Base-by-base conservation (phyloP, 2,888 invertebrate genomes). In the Hydroisotoma schaefferi region DNA sequence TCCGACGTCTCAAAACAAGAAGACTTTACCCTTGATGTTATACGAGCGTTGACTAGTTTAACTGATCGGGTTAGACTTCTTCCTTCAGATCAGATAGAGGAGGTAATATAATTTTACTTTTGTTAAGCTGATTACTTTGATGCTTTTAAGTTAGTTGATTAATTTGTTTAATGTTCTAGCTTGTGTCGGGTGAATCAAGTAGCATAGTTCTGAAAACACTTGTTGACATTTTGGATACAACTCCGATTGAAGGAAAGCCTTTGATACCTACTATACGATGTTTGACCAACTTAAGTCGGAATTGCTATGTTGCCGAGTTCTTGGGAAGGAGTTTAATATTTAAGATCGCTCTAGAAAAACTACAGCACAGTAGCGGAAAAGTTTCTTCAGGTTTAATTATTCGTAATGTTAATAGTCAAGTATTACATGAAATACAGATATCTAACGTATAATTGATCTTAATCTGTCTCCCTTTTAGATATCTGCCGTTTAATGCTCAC, bases 11-110 rank as follows among this genome's bases (percentile, higher is more conserved):
- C 48, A 1, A 29, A 48, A 12, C 43, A 61, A 20, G 59, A 56
- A n/a, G 61, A 63, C 2, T 48, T 63, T 22, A 49, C 48, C 8
- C 28, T 63, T 1, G 63, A 67, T 28, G 54, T 67, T 48, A 25
- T 67, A 1, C 33, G 62, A 48, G 57, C 60, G 12, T 28, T 67
- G 40, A 57, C 57, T 2, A 53, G 51, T n/a, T 49, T 67, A 6
- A 55, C 59, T 1, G 48, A 57, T 15, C 63, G 51, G 48, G 58
- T 64, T 23, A 54, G 55, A 33, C 22, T 51, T 25, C 55, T 60
- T n/a, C 55, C 60, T 15, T 1, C 27, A 6, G 58, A 57, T 12
- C 57, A 55, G 18, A 33, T 64, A 1, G 18, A 61, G 2, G 58
- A 44, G 55, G 64, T 64, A 57, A 26, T 18, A 18, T 33, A 15